Evolutionary conservation across 2,888 invertebrate genomes (phyloP), one percentile per base, ranked within the genome.

Genomic region (Leucoma salicis): DNA sequence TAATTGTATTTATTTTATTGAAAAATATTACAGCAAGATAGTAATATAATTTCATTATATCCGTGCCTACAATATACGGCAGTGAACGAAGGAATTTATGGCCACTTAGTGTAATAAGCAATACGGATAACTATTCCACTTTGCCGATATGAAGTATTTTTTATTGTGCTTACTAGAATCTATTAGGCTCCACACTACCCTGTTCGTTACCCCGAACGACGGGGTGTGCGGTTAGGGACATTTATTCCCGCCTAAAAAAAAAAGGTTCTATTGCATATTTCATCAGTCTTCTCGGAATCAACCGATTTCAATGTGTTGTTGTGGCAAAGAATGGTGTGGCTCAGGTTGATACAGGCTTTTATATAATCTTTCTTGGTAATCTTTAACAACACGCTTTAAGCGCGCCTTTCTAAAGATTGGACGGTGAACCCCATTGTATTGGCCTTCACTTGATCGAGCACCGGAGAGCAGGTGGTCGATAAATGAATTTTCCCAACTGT

Each of bases 401-500:
- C 63, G 65, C 65, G 50, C 61, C 59, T 65, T 68, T 66, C 63
- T 65, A 55, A 56, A 74, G 77, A 77, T 78, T 71, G 72, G 60
- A 67, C 58, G 57, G 59, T 46, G 50, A 64, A 50, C 42, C 47
- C 70, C 51, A 70, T 78, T 78, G 78, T 77, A 59, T 58, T 57
- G 67, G 63, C 45, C 60, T 57, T 49, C 66, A 67, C 54, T 66
- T 74, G 75, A 78, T 78, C 69, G 80, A 74, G 66, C 64, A 67
- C 63, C 63, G 60, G 52, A 48, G 63, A 67, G 65, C 78, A 80
- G 79, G 79, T 80, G 80, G 74, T 70, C 75, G 68, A 73, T 73
- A 73, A 73, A 75, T 71, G 71, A 74, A 74, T 73, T 78, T 75
- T 74, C 66, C 62, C 65, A 66, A 68, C 66, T 61, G 62, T 63